Evolutionary conservation across 2,113 vertebrate species (phyloP).

Genomic region (Nipponia nippon): DNA sequence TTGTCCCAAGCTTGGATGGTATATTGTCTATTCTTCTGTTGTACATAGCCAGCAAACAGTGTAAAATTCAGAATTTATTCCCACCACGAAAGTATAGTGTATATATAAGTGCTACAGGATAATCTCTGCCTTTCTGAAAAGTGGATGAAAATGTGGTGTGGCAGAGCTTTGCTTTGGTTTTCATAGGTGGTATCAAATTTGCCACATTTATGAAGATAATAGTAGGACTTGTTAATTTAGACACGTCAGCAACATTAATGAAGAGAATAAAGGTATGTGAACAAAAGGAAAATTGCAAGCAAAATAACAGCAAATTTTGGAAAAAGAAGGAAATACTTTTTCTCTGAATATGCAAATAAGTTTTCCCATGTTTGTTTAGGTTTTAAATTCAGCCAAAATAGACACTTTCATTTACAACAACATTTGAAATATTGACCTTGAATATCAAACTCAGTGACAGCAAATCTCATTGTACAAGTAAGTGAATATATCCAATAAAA

Average conservation of each 20-base stretch:
- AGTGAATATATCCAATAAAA: background rate
- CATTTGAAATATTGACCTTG: background rate
- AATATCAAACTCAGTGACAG: background rate
- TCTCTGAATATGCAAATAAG: background rate
- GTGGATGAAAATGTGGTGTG: background rate
- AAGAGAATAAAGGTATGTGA: background rate
- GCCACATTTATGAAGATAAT: background rate
- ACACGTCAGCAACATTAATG: background rate
- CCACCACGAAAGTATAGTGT: background rate
- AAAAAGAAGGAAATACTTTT: background rate
- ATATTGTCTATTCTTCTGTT: slow-evolving; percentile 15
- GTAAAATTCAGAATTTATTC: slow-evolving; percentile 27
- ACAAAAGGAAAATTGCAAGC: background rate
- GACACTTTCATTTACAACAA: background rate
- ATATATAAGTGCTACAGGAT: background rate
- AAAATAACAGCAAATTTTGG: background rate
- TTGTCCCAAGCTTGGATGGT: background rate
- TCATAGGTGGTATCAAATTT: background rate
- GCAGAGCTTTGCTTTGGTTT: slow-evolving; percentile 1
- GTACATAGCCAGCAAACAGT: background rate
- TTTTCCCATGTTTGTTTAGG: background rate
- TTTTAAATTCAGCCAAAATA: background rate
- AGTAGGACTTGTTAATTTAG: background rate
- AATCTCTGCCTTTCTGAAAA: background rate
- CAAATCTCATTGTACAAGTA: background rate